Conservation (phyloP, 30 jellyfish, hydroid and myxozoan genomes). For the Aurelia sp. region DNA sequence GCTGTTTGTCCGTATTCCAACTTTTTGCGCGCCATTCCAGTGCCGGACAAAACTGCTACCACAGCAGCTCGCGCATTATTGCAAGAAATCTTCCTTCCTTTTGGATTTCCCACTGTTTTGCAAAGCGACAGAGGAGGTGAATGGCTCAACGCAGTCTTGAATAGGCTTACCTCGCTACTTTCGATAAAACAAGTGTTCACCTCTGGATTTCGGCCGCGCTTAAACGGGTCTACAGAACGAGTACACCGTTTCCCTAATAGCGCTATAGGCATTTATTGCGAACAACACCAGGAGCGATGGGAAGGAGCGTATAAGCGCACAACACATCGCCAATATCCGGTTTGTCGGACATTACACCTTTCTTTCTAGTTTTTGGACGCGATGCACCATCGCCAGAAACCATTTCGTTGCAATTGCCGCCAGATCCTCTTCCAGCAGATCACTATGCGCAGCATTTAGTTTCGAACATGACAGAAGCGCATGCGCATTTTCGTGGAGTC, state of each 20-base stretch:
- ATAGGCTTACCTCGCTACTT: not conserved
- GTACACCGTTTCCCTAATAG: conserved; percentile 43
- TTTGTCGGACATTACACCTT: conserved; percentile 8
- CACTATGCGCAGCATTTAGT: not conserved
- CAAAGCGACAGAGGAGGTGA: conserved; percentile 69
- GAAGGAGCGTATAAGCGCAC: conserved; percentile 60
- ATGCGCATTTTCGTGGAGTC: not conserved
- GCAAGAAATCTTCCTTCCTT: conserved; percentile 17
- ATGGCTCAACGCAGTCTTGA: conserved; percentile 19
- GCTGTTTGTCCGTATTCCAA: conserved; percentile 32
- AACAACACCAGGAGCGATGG: conserved; percentile 32
- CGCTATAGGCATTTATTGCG: conserved; percentile 46
- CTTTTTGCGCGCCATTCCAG: conserved; percentile 59
- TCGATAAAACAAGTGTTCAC: not conserved
- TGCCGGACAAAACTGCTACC: conserved; percentile 39
- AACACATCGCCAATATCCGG: conserved; percentile 45
- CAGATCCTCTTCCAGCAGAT: not conserved
- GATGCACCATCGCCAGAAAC: conserved; percentile 36
- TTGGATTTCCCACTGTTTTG: conserved; percentile 49
- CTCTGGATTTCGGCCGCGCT: conserved; percentile 57
- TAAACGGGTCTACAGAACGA: conserved; percentile 55
- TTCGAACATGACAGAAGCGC: not conserved
- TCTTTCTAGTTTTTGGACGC: conserved; percentile 52
- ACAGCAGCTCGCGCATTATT: conserved; percentile 45
- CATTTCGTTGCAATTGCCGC: not conserved